A percentile compares a stretch with the other conserved stretches of the same genome.
Evolutionary conservation across 1,140 invertebrate species (phyloP).

Genomic region (Ridgeia piscesae): DNA sequence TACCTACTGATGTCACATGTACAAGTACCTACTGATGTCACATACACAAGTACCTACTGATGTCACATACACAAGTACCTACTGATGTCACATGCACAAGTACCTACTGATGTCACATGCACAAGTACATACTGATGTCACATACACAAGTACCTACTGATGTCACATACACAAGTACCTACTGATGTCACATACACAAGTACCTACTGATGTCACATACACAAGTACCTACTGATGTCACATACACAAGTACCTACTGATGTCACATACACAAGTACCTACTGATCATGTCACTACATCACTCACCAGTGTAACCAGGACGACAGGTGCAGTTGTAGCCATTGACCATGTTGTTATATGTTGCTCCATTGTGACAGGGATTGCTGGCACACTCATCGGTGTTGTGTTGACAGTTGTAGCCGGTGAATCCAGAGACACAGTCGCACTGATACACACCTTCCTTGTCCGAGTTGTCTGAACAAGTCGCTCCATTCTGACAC

Average conservation of each 20-base stretch:
- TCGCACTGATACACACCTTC: constrained; percentile 69
- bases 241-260: background rate
- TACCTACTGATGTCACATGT: background rate
- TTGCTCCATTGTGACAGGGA: constrained; percentile 83
- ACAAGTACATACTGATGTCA: too few species aligned
- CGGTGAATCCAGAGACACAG: constrained; percentile 84
- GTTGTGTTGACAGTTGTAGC: constrained; percentile 82
- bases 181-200: too few species aligned
- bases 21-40: too few species aligned
- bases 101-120: background rate
- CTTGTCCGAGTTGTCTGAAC: background rate
- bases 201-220: background rate
- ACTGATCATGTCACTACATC: background rate
- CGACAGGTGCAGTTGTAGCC: background rate
- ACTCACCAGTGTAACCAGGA: constrained; percentile 8
- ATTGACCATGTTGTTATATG: constrained; percentile 60
- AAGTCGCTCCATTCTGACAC: background rate
- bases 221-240: background rate
- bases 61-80: too few species aligned
- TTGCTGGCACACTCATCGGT: constrained; percentile 87
- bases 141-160: too few species aligned
- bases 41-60: too few species aligned
- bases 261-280: background rate
- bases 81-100: background rate
- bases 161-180: too few species aligned